Evolutionary conservation across 2,888 invertebrate genomes (phyloP), one percentile per base, ranked within the genome.

Genomic region (Teinopalpus imperialis): DNA sequence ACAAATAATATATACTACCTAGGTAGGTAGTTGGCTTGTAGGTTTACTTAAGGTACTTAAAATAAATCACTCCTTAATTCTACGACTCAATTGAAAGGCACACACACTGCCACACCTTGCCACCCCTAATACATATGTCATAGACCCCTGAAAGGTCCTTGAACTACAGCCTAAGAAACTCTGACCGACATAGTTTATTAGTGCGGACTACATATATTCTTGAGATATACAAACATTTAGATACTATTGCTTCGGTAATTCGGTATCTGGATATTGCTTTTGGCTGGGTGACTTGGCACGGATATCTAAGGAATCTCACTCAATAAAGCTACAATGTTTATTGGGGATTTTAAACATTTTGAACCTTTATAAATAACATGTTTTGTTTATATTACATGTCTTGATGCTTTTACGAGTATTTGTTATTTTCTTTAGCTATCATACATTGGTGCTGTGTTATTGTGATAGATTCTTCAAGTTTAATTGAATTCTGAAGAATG

Each of bases 251-350:
- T 10, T 34, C 3, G 32, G 10, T 12, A n/a, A n/a, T n/a, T n/a
- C 20, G 8, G 34, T 21, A 9, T 34, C 12, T n/a, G n/a, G 21
- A 34, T 34, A 34, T 34, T 34, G 34, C 34, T 34, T 34, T 34
- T 34, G 34, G 34, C 34, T 21, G 20, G 34, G 34, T 34, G 34
- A 9, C 21, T 34, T 34, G 34, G 34, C 34, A 34, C 34, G n/a
- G 12, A 21, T 9, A n/a, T 12, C 20, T 21, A 10, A 20, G 21
- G 34, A 34, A 21, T 21, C 20, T 10, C 21, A 20, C 20, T 34
- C 34, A 34, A 34, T 32, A 20, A 32, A 32, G 20, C 21, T 34
- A 20, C 20, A 21, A 34, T 34, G 12, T 34, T 34, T 34, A 34
- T 34, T 34, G 3, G n/a, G 21, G 21, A 20, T 3, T 34, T 34